Evolutionary conservation across 2,797 vertebrate genomes (phyloP).

Genomic region (Leucoraja ocellata): DNA sequence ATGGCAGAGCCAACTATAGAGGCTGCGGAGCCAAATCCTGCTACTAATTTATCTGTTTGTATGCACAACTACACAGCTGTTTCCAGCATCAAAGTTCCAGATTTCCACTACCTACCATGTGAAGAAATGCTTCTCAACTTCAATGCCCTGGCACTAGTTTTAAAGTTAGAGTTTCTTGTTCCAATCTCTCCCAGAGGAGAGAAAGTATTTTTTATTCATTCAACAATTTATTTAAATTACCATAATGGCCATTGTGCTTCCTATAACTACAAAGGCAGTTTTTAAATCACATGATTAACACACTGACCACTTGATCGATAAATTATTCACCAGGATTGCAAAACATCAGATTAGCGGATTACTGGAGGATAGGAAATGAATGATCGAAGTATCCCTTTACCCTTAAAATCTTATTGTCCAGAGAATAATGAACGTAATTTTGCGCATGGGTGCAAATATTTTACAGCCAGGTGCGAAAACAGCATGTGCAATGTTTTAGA

Average conservation of each 20-base stretch:
- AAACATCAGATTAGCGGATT: not conserved
- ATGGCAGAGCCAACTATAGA: too few relatives aligned
- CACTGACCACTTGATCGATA: not conserved
- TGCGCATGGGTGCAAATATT: not conserved
- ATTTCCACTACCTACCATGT: too few relatives aligned
- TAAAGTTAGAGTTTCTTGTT: too few relatives aligned
- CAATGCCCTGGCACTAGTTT: too few relatives aligned
- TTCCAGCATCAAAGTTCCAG: too few relatives aligned
- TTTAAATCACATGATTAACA: not conserved
- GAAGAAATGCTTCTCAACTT: too few relatives aligned
- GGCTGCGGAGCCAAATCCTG: too few relatives aligned
- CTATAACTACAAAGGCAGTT: not conserved
- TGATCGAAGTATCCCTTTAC: not conserved
- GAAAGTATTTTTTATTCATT: too few relatives aligned
- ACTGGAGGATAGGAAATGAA: not conserved
- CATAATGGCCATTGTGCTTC: not conserved
- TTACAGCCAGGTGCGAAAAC: not conserved
- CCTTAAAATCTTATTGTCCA: not conserved
- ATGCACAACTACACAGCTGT: too few relatives aligned
- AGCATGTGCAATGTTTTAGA: not conserved
- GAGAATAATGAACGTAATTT: not conserved
- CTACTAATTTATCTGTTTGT: too few relatives aligned
- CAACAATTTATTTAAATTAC: too few relatives aligned
- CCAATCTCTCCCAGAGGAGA: too few relatives aligned
- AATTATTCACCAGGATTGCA: not conserved